Conservation (phyloP, 2,888 invertebrate species). For the Napeogenes inachia region DNA sequence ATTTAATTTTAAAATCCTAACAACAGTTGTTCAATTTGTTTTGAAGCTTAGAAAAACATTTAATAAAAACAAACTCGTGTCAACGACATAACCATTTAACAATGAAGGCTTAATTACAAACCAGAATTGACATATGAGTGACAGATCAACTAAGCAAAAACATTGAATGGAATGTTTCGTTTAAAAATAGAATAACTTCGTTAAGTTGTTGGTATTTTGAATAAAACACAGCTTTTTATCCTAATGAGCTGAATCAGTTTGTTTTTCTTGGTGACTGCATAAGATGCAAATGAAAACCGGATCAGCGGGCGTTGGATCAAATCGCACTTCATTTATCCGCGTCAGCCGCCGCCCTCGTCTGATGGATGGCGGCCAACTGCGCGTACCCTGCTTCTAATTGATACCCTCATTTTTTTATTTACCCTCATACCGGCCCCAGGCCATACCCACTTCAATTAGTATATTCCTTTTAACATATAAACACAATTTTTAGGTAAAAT, state of each 20-base stretch:
- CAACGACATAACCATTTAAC: slow-evolving; percentile 1
- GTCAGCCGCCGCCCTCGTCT: slow-evolving; percentile 56
- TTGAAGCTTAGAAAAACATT: no score
- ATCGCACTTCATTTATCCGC: slow-evolving; percentile 75
- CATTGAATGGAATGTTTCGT: slow-evolving; percentile 62
- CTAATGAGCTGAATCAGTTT: slow-evolving; percentile 65
- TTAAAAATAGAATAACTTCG: slow-evolving; percentile 72
- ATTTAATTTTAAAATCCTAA: no score
- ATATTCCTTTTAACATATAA: slow-evolving; percentile 19
- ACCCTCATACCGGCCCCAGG: slow-evolving; percentile 36
- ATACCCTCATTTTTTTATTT: slow-evolving; percentile 61
- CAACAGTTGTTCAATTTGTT: no score
- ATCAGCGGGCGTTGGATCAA: slow-evolving; percentile 63
- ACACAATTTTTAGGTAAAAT: background rate
- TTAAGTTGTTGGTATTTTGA: slow-evolving; percentile 62
- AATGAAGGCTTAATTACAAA: background rate
- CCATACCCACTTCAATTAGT: slow-evolving; percentile 28
- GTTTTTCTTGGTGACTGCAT: slow-evolving; percentile 69
- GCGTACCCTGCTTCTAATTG: slow-evolving; percentile 65
- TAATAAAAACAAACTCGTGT: background rate
- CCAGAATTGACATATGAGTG: slow-evolving; percentile 8
- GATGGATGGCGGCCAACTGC: slow-evolving; percentile 61
- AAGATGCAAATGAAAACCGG: slow-evolving; percentile 69
- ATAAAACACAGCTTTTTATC: slow-evolving; percentile 71
- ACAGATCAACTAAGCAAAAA: slow-evolving; percentile 43